Percentiles rank a stretch among this genome's conserved stretches.
Evolutionary conservation across 1,140 invertebrate genomes (phyloP).

Genomic region (Bombus superbus): DNA sequence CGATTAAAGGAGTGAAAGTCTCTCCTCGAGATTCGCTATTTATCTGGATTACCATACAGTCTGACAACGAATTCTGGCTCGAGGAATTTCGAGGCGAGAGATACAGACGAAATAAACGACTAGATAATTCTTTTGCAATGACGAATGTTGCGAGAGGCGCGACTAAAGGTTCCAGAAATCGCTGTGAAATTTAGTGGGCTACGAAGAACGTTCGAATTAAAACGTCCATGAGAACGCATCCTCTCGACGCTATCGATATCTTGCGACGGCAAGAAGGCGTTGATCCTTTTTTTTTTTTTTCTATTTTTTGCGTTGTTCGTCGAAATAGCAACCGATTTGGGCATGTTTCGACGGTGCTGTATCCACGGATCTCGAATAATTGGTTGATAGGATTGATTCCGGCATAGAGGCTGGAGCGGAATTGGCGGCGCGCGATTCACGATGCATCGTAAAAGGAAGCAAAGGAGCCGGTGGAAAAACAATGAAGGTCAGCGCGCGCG

Average conservation of each 20-base stretch:
- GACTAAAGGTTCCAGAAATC: not conserved
- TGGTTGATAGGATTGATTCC: slow-evolving; percentile 9
- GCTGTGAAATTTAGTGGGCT: no score
- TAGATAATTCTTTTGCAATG: not conserved
- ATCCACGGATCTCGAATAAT: slow-evolving; percentile 35
- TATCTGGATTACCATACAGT: not conserved
- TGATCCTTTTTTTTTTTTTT: no score
- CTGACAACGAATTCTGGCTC: not conserved
- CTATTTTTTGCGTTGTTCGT: no score
- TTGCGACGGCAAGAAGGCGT: not conserved
- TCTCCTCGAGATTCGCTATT: slow-evolving; percentile 7
- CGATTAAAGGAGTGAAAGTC: slow-evolving; percentile 44
- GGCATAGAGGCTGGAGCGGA: not conserved
- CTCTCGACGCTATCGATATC: no score
- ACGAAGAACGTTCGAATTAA: not conserved
- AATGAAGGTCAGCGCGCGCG: slow-evolving; percentile 57
- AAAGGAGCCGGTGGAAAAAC: slow-evolving; percentile 36
- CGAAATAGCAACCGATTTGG: not conserved
- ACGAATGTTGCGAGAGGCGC: no score
- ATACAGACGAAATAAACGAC: not conserved
- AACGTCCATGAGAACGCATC: not conserved
- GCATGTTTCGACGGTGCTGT: not conserved
- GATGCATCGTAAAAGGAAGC: slow-evolving; percentile 48
- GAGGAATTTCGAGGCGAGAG: not conserved
- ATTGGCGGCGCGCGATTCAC: slow-evolving; percentile 15